phyloP scores from a whole-genome alignment of 1,140 invertebrate genomes.

The Trichoplusia ni region DNA sequence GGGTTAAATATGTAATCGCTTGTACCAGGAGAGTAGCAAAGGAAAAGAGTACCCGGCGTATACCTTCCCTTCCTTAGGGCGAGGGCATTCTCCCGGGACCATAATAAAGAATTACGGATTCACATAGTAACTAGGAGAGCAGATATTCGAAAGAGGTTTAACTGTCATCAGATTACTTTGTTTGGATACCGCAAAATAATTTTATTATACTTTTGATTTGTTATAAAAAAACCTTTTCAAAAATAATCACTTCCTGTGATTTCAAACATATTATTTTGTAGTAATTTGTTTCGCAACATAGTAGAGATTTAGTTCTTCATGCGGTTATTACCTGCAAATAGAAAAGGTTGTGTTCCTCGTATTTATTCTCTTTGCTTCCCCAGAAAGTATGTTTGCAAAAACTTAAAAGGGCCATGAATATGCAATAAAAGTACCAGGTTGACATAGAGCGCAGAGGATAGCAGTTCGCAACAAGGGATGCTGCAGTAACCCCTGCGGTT shows the following conservation, averaged over 20 bases:
- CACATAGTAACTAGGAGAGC: conserved; percentile 23
- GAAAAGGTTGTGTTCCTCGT: too few species aligned
- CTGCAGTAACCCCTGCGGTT: conserved; percentile 57
- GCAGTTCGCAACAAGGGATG: conserved; percentile 65
- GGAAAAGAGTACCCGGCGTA: conserved; percentile 2
- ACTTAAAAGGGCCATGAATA: conserved; percentile 56
- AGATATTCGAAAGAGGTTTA: conserved; percentile 14
- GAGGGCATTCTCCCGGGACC: conserved; percentile 24
- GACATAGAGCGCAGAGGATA: conserved; percentile 50
- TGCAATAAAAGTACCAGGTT: conserved; percentile 75
- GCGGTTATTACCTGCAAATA: too few species aligned
- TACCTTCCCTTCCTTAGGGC: not conserved
- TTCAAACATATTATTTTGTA: too few species aligned
- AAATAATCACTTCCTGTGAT: too few species aligned
- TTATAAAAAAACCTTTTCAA: too few species aligned
- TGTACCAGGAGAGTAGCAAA: conserved; percentile 25
- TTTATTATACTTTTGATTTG: too few species aligned
- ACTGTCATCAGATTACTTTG: not conserved
- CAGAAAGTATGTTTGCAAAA: conserved; percentile 52
- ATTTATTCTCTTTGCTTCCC: too few species aligned
- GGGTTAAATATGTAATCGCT: conserved; percentile 12
- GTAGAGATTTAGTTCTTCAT: too few species aligned
- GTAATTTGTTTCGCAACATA: too few species aligned
- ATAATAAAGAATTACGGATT: conserved; percentile 26
- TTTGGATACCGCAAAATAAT: too few species aligned